phyloP scores from a whole-genome alignment of 2,888 invertebrate species.

The Eugnorisma glareosa region DNA sequence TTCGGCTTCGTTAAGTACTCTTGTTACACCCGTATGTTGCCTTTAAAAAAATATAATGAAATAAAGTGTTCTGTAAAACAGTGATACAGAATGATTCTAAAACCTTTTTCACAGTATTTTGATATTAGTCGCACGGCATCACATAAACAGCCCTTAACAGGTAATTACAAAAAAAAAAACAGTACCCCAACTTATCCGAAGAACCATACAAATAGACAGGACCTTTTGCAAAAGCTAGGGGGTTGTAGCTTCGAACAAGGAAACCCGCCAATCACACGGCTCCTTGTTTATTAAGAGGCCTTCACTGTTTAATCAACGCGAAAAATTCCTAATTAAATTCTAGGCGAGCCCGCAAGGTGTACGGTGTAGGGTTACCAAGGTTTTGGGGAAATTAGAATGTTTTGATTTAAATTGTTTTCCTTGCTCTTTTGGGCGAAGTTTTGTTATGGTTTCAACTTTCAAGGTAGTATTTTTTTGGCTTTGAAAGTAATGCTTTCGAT shows the following conservation, averaged over 20 bases:
- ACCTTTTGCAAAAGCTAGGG: slow-evolving; percentile 16
- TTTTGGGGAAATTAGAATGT: slow-evolving; percentile 20
- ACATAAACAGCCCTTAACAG: not conserved
- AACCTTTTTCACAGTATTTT: not conserved
- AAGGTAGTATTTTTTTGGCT: not conserved
- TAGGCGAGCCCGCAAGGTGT: slow-evolving; percentile 73
- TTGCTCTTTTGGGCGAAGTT: not conserved
- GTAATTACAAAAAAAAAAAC: not conserved
- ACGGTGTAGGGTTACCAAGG: slow-evolving; percentile 62
- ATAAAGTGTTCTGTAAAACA: too few relatives aligned
- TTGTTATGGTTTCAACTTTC: not conserved
- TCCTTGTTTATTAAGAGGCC: slow-evolving; percentile 77
- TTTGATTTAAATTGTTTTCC: not conserved
- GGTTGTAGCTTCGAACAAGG: slow-evolving; percentile 56
- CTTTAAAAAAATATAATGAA: not conserved
- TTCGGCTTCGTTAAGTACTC: too few relatives aligned
- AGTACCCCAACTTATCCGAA: not conserved
- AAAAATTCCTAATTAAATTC: slow-evolving; percentile 84
- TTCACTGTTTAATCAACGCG: slow-evolving; percentile 79
- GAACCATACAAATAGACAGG: slow-evolving; percentile 13
- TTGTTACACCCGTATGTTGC: too few relatives aligned
- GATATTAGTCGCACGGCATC: not conserved
- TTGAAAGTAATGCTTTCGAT: not conserved
- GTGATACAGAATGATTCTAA: too few relatives aligned
- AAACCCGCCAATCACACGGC: slow-evolving; percentile 68